A percentile compares a stretch with the other conserved stretches of the same genome.
Conservation (phyloP, 2,888 invertebrate species). For the Tinea trinotella region DNA sequence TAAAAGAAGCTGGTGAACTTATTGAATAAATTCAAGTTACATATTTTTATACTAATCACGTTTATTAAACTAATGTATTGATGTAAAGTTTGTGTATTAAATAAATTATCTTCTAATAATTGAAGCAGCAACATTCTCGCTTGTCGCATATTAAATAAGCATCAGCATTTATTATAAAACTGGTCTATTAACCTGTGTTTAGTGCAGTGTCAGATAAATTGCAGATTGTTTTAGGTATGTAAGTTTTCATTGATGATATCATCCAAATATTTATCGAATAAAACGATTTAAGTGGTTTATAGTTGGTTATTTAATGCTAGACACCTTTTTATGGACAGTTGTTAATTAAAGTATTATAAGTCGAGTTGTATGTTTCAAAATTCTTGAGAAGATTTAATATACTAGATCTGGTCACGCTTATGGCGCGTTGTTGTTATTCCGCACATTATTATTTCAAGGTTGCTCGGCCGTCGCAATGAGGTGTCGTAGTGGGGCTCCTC, state of each 20-base stretch:
- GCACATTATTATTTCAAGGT: constrained; percentile 73
- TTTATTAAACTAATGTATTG: too few species aligned
- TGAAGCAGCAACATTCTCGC: too few species aligned
- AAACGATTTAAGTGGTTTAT: neutral
- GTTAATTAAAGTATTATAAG: constrained; percentile 3
- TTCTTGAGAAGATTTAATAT: constrained; percentile 58
- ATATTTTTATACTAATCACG: too few species aligned
- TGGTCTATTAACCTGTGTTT: neutral
- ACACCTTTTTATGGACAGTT: neutral
- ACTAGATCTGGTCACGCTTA: constrained; percentile 70
- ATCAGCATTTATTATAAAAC: neutral
- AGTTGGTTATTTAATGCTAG: neutral
- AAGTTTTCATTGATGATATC: constrained; percentile 15
- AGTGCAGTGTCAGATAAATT: neutral
- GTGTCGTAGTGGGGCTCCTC: constrained; percentile 68
- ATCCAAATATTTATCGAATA: neutral
- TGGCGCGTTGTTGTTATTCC: constrained; percentile 70
- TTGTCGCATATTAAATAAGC: too few species aligned
- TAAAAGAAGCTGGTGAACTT: neutral
- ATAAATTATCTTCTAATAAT: too few species aligned
- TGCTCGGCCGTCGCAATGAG: constrained; percentile 68
- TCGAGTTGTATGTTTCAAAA: constrained; percentile 34
- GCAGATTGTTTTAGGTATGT: neutral
- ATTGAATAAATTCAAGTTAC: too few species aligned
- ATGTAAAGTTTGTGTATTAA: too few species aligned